Evolutionary conservation across 2,113 vertebrate species (phyloP).

Genomic region (Dicentrarchus labrax): DNA sequence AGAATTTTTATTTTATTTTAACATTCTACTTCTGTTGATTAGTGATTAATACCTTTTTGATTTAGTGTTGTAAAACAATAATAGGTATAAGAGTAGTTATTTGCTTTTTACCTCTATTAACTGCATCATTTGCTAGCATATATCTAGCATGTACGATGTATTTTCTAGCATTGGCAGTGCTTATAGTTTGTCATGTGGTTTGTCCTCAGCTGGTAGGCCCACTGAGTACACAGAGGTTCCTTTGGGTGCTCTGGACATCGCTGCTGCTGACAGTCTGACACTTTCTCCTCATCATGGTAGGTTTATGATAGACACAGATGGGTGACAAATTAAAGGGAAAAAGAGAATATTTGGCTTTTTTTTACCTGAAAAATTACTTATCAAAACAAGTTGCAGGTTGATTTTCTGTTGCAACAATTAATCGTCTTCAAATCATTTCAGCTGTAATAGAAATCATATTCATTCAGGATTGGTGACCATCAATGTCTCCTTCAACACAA

Average conservation of each 20-base stretch:
- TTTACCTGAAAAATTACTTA: neutral
- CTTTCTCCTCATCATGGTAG: conserved; percentile 89
- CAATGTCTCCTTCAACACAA: neutral
- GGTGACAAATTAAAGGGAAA: too few species aligned
- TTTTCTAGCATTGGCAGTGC: neutral
- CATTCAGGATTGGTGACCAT: neutral
- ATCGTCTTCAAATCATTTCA: too few species aligned
- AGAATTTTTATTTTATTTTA: neutral
- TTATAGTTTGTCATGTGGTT: neutral
- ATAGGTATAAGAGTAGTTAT: too few species aligned
- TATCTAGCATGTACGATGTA: neutral
- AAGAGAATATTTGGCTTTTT: too few species aligned
- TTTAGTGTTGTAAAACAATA: too few species aligned
- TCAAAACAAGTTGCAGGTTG: neutral
- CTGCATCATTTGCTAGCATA: too few species aligned
- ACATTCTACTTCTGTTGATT: neutral
- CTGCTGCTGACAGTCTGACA: conserved; percentile 88
- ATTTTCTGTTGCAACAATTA: too few species aligned
- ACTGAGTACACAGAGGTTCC: conserved; percentile 93
- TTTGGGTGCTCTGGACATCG: conserved; percentile 90
- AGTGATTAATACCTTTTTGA: neutral
- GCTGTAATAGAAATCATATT: too few species aligned
- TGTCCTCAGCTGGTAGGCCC: conserved; percentile 47
- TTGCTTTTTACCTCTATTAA: neutral
- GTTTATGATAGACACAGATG: conserved; percentile 1